Evolutionary conservation across 2,888 invertebrate species (phyloP).

Genomic region (Aphodius granarius): DNA sequence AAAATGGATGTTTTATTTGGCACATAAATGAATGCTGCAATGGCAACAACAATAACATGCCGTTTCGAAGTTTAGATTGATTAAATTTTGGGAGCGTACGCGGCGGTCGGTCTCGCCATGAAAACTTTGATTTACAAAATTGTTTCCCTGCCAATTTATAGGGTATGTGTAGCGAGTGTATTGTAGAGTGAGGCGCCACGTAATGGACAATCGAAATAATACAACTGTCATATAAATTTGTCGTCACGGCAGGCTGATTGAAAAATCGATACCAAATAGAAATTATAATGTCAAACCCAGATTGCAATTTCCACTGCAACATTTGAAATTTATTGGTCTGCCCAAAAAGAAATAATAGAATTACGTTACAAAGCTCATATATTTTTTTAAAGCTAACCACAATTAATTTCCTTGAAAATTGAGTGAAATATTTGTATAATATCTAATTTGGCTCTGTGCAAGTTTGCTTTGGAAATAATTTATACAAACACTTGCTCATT

Average conservation of each 20-base stretch:
- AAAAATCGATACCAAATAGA: not conserved
- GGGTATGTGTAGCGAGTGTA: not conserved
- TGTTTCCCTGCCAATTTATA: not conserved
- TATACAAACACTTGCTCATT: no score
- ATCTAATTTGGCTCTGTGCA: no score
- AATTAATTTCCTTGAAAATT: not conserved
- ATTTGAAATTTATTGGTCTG: not conserved
- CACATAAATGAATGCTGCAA: not conserved
- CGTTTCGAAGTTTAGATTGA: not conserved
- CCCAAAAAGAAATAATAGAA: not conserved
- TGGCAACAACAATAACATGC: not conserved
- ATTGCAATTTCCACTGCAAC: not conserved
- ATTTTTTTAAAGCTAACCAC: not conserved
- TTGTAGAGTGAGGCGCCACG: not conserved
- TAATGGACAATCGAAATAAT: not conserved
- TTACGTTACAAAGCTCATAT: not conserved
- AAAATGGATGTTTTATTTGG: not conserved
- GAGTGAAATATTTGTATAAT: not conserved
- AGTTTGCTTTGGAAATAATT: no score
- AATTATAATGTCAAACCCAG: not conserved
- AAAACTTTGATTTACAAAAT: not conserved
- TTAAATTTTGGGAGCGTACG: not conserved
- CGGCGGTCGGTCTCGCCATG: not conserved
- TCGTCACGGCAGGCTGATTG: not conserved
- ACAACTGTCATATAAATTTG: not conserved